Evolutionary conservation across 2,888 invertebrate species (phyloP).

Genomic region (Zootermopsis nevadensis): DNA sequence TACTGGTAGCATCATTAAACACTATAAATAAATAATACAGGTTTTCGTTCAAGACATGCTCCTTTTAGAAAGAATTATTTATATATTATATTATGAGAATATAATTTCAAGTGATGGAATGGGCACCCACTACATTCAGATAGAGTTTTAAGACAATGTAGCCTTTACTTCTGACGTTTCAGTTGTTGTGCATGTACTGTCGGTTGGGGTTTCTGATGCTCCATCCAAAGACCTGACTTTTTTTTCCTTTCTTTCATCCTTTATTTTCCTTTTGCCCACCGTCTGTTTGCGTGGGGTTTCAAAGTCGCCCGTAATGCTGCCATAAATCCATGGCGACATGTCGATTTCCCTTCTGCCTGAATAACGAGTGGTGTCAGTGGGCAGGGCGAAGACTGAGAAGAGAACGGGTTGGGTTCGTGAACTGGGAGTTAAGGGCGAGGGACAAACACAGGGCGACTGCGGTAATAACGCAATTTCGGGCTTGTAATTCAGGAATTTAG

Average conservation of each 20-base stretch:
- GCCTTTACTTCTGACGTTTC: too few relatives aligned
- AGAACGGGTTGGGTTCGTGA: background rate
- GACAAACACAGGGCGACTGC: constrained; percentile 19
- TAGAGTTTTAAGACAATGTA: too few relatives aligned
- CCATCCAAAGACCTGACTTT: background rate
- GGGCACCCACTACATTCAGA: too few relatives aligned
- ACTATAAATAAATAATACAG: too few relatives aligned
- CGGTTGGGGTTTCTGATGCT: constrained; percentile 7
- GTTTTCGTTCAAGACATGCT: too few relatives aligned
- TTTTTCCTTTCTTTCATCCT: background rate
- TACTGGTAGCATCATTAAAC: too few relatives aligned
- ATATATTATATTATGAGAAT: too few relatives aligned
- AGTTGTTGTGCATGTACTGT: background rate
- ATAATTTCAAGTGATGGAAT: too few relatives aligned
- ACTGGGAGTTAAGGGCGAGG: background rate
- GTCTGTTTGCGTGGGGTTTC: constrained; percentile 30
- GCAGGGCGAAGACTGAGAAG: background rate
- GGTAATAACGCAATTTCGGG: constrained; percentile 5
- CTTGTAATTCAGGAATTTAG: constrained; percentile 17
- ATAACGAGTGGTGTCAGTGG: background rate
- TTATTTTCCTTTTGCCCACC: background rate
- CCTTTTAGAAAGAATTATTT: too few relatives aligned
- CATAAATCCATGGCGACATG: constrained; percentile 49
- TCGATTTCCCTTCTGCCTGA: constrained; percentile 44
- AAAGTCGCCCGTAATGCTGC: constrained; percentile 46